Percentiles rank a stretch among this genome's conserved stretches.
These are phyloP conservation scores for Electrophaes corylata DNA, from an alignment of 2,888 invertebrate genomes.

Conservation along the genomic window DNA sequence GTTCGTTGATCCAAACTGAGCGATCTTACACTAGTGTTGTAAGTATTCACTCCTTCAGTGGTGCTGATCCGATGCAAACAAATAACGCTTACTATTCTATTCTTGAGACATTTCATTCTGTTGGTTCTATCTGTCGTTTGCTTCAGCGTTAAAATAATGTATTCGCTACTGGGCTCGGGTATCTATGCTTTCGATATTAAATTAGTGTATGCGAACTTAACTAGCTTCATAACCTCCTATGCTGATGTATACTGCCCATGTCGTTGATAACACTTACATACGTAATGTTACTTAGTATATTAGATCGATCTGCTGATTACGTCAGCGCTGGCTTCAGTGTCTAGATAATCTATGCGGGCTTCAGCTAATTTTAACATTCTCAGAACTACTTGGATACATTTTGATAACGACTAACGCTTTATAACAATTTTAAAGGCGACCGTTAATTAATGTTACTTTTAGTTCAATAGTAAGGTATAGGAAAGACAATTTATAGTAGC, in stretches of 20 bases:
- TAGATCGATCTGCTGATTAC: conserved; percentile 81
- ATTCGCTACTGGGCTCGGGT: conserved; percentile 83
- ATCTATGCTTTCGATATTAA: conserved; percentile 84
- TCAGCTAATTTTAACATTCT: conserved; percentile 75
- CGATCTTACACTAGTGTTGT: conserved; percentile 76
- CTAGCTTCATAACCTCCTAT: conserved; percentile 81
- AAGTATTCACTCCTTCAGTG: conserved; percentile 77
- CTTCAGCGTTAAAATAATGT: conserved; percentile 82
- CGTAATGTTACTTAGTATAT: conserved; percentile 76
- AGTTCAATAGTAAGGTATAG: conserved; percentile 36
- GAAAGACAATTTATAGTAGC: conserved; percentile 19
- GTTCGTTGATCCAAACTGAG: conserved; percentile 60
- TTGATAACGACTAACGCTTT: conserved; percentile 53
- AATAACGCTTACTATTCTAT: conserved; percentile 76
- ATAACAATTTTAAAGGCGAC: conserved; percentile 45
- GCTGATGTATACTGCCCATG: conserved; percentile 80
- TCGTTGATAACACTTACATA: conserved; percentile 78
- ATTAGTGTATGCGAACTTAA: conserved; percentile 82
- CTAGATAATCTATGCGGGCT: conserved; percentile 83
- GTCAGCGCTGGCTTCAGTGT: conserved; percentile 82
- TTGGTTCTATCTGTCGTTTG: conserved; percentile 81
- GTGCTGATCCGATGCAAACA: conserved; percentile 70
- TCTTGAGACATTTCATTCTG: conserved; percentile 77
- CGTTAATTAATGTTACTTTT: conserved; percentile 30
- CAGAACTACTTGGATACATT: conserved; percentile 59